phyloP scores from a whole-genome alignment of 2,888 invertebrate genomes.

The Chloromyia formosa region DNA sequence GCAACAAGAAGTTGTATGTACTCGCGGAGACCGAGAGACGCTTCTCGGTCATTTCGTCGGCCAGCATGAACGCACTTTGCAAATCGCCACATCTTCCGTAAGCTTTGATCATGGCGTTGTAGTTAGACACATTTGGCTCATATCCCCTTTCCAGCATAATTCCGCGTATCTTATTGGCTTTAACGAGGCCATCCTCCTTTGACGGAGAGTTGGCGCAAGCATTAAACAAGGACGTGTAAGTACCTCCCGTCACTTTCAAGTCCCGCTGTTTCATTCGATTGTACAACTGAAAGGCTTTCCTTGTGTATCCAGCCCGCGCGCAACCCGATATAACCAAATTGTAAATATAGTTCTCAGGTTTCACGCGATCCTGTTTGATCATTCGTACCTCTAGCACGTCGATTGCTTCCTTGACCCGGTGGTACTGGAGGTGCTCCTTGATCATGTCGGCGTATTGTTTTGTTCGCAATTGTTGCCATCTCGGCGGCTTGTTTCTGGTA shows the following conservation, averaged over 20 bases:
- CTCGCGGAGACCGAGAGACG: slow-evolving; percentile 70
- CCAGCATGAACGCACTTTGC: slow-evolving; percentile 78
- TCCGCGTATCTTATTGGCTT: slow-evolving; percentile 73
- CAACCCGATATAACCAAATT: slow-evolving; percentile 85
- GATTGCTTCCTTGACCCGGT: slow-evolving; percentile 79
- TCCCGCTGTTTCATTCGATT: slow-evolving; percentile 83
- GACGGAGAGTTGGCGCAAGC: slow-evolving; percentile 85
- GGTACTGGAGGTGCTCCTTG: slow-evolving; percentile 71
- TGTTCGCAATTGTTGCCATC: slow-evolving; percentile 67
- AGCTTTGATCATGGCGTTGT: slow-evolving; percentile 91
- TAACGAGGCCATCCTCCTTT: slow-evolving; percentile 72
- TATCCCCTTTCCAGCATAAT: slow-evolving; percentile 75
- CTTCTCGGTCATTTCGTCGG: slow-evolving; percentile 83
- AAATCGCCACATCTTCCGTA: slow-evolving; percentile 86
- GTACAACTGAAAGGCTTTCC: slow-evolving; percentile 85
- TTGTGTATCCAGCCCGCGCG: slow-evolving; percentile 83
- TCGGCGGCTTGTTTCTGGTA: slow-evolving; percentile 66
- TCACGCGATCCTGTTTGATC: slow-evolving; percentile 78
- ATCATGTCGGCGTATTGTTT: slow-evolving; percentile 78
- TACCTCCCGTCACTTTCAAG: slow-evolving; percentile 73
- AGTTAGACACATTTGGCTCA: slow-evolving; percentile 78
- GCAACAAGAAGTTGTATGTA: slow-evolving; percentile 82
- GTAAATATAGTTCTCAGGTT: slow-evolving; percentile 82
- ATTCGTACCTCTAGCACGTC: slow-evolving; percentile 80
- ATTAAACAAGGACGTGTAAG: slow-evolving; percentile 88